Evolutionary conservation across 2,113 vertebrate species (phyloP), one percentile per base, ranked within the genome.

Genomic region (Percopsis transmontana): DNA sequence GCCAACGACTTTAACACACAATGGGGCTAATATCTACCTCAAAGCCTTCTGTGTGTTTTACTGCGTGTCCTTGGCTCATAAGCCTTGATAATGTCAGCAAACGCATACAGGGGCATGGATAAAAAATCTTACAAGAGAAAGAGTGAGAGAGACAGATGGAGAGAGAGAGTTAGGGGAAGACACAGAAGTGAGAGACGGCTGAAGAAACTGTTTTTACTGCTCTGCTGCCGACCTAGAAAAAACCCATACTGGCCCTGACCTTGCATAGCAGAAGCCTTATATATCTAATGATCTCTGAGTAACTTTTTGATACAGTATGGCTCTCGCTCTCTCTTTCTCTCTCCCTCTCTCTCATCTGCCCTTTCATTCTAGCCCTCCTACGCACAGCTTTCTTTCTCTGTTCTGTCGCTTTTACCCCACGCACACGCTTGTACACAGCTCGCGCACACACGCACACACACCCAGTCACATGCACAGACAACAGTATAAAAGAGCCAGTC

Each of bases 211-310:
- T 74, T 85, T 90, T 87, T 84, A 82, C 77, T 86, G 81, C 77
- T 75, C 56, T 80, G 76, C 82, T 78, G 76, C 74, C 69, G 81
- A 87, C 84, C 81, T 76, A 80, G 79, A 88, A 83, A 80, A 85
- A 89, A 45, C 8, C 14, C 76, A 82, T 59, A 73, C 66, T 78
- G 76, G 79, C 82, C 84, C 80, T 88, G 90, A 91, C 92, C 90
- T 92, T 90, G 89, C 83, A 89, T 87, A 78, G 81, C 76, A 65
- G 71, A 78, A 73, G 61, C 80, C 84, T 81, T 85, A 85, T 86
- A 89, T 82, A 86, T 89, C 89, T 91, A 89, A 91, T 87, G 88
- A 92, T 92, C 88, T 89, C 87, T 87, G 87, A 86, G 85, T 83
- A 82, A 79, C 78, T 83, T 90, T 91, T 90, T 90, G 90, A 90